Percentiles rank a stretch among this genome's conserved stretches.
Conservation (phyloP, 2,113 vertebrate genomes). For the Chaetodon trifascialis region DNA sequence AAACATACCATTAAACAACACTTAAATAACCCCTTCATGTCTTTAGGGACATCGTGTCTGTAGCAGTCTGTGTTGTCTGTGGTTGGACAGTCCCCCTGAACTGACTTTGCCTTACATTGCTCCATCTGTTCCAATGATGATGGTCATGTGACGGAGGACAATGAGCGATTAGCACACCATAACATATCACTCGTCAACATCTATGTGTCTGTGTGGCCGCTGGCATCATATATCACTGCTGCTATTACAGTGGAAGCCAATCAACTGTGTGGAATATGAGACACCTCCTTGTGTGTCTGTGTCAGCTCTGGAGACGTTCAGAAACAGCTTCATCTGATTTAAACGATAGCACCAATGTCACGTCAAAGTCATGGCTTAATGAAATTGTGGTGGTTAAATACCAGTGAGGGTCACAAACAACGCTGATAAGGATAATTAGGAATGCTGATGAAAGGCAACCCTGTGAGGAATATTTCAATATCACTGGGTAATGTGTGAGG, state of each 20-base stretch:
- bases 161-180: conserved; percentile 23
- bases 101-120: background rate
- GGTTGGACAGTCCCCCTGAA: background rate
- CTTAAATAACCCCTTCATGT: background rate
- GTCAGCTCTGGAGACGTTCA: background rate
- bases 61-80: background rate
- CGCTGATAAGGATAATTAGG: conserved; percentile 37
- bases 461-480: conserved; percentile 20
- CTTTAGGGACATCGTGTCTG: background rate
- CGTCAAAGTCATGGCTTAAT: conserved; percentile 57
- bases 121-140: conserved; percentile 11
- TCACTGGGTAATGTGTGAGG: background rate
- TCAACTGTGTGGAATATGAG: conserved; percentile 17
- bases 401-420: conserved; percentile 1
- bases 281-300: conserved; percentile 4
- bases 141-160: background rate
- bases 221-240: conserved; percentile 17
- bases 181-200: conserved; percentile 46
- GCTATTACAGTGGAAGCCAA: conserved; percentile 46
- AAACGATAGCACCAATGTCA: conserved; percentile 60
- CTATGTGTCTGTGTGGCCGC: background rate
- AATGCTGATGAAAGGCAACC: conserved; percentile 10
- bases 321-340: conserved; percentile 5
- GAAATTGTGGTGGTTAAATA: conserved; percentile 25
- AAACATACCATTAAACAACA: background rate